Evolutionary conservation across 2,888 invertebrate species (phyloP).

Genomic region (Drepana falcataria): DNA sequence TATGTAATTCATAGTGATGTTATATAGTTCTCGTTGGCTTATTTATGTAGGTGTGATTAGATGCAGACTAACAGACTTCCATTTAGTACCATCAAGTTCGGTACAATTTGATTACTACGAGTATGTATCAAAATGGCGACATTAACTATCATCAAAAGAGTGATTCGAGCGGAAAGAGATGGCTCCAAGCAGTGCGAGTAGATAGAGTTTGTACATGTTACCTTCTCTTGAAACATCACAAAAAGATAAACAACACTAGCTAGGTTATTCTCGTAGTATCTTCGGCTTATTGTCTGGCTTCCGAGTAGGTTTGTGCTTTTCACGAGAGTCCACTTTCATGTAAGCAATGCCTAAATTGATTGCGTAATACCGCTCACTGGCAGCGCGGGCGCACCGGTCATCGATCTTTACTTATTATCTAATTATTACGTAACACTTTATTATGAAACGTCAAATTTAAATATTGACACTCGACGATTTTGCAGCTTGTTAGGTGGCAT

Average conservation of each 20-base stretch:
- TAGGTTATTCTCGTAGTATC: not conserved
- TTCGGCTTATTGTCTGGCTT: constrained; percentile 2
- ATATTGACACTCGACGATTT: constrained; percentile 44
- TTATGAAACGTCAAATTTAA: constrained; percentile 48
- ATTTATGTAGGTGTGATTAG: too few relatives aligned
- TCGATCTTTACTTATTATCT: constrained; percentile 59
- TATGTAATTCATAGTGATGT: too few relatives aligned
- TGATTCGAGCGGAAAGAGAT: too few relatives aligned
- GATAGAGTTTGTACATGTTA: not conserved
- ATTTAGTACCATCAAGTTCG: too few relatives aligned
- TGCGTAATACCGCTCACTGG: constrained; percentile 49
- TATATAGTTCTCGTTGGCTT: too few relatives aligned
- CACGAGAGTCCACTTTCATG: constrained; percentile 28
- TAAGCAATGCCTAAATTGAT: constrained; percentile 37
- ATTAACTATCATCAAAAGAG: too few relatives aligned
- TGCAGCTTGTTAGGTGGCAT: constrained; percentile 3
- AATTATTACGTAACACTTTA: constrained; percentile 55
- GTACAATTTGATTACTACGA: too few relatives aligned
- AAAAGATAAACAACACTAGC: not conserved
- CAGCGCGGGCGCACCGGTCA: constrained; percentile 28
- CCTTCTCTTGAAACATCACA: not conserved
- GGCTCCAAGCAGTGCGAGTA: too few relatives aligned
- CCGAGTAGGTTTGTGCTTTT: constrained; percentile 14
- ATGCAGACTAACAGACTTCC: too few relatives aligned
- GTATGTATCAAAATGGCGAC: too few relatives aligned